Evolutionary conservation across 2,797 vertebrate species (phyloP).

Genomic region (Echeneis naucrates): DNA sequence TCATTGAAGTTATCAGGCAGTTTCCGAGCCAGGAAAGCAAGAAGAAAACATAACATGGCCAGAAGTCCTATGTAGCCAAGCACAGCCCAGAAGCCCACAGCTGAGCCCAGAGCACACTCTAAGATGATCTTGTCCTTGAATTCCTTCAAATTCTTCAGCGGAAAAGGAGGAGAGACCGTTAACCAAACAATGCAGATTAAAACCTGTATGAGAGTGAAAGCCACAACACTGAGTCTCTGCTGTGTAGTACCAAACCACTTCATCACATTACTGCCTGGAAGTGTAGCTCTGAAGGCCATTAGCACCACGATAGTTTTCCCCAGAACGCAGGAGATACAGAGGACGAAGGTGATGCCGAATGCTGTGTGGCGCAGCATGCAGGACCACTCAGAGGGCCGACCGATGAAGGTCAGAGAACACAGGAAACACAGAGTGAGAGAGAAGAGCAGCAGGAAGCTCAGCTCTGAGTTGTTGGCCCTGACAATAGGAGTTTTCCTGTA

Average conservation of each 20-base stretch:
- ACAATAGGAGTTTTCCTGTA: constrained; percentile 66
- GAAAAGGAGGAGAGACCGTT: constrained; percentile 70
- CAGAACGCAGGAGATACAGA: constrained; percentile 39
- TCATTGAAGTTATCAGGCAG: constrained; percentile 70
- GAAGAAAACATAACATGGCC: constrained; percentile 67
- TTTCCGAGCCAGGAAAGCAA: constrained; percentile 75
- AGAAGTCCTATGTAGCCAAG: constrained; percentile 76
- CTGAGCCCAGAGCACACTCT: constrained; percentile 74
- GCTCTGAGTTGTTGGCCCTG: constrained; percentile 69
- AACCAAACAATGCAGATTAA: constrained; percentile 77
- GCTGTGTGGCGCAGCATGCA: constrained; percentile 81
- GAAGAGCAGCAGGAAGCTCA: constrained; percentile 56
- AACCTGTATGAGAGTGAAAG: constrained; percentile 74
- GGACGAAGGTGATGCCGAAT: constrained; percentile 51
- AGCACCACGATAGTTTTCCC: constrained; percentile 79
- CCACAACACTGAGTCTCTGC: constrained; percentile 75
- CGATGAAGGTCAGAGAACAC: constrained; percentile 79
- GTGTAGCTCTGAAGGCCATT: constrained; percentile 77
- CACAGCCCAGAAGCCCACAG: constrained; percentile 76
- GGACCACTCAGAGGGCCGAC: constrained; percentile 78
- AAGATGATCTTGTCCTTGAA: constrained; percentile 74
- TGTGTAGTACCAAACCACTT: constrained; percentile 80
- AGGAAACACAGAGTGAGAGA: constrained; percentile 78
- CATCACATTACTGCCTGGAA: constrained; percentile 74
- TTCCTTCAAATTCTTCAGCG: constrained; percentile 56